A percentile compares a stretch with the other conserved stretches of the same genome.
phyloP scores from a whole-genome alignment of 35 echinoderm and acorn worm genomes.

The Nesometra sesokonis region DNA sequence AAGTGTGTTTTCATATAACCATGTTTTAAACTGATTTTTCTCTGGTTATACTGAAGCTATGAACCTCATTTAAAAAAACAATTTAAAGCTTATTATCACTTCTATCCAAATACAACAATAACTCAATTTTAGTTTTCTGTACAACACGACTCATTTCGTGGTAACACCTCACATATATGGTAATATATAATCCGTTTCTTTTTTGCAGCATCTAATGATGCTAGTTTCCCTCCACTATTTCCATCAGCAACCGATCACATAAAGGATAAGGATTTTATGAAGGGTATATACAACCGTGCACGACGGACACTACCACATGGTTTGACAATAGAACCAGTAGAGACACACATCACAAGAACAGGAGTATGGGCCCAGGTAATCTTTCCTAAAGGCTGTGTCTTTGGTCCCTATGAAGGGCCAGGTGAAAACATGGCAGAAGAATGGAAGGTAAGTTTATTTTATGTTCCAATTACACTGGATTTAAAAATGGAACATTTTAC shows the following conservation, averaged over 20 bases:
- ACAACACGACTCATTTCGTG: no score
- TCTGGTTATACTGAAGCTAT: no score
- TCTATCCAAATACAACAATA: no score
- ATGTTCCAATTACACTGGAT: no score
- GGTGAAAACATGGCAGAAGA: not conserved
- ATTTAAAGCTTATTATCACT: no score
- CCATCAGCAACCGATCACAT: not conserved
- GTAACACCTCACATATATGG: no score
- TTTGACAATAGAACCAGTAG: not conserved
- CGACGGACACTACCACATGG: not conserved
- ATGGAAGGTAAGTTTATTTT: not conserved
- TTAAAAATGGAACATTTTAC: no score
- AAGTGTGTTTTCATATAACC: no score
- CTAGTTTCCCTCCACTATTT: not conserved
- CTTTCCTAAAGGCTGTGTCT: not conserved
- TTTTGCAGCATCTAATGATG: not conserved
- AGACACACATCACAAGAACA: not conserved
- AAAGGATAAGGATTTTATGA: not conserved
- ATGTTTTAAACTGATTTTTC: no score
- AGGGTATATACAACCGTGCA: not conserved
- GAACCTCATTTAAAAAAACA: no score
- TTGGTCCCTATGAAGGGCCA: not conserved
- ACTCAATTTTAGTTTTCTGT: no score
- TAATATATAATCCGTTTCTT: no score
- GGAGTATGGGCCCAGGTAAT: not conserved